These are phyloP conservation scores for Triplophysa tibetana DNA, from an alignment of 2,113 vertebrate genomes.

Conservation along the genomic window DNA sequence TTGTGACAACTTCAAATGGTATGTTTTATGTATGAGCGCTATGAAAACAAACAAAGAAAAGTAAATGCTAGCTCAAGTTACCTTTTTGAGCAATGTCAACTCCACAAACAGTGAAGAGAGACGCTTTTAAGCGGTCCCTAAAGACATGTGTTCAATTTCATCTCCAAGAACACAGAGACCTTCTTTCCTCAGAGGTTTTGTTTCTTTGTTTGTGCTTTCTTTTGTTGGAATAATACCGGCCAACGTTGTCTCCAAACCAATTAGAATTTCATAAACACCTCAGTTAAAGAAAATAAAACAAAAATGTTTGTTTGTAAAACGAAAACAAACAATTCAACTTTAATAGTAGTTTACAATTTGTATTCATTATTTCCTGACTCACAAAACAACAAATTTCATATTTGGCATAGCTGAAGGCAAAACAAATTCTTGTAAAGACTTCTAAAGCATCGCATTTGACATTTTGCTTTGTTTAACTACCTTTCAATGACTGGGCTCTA, in stretches of 20 bases:
- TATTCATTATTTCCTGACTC: too few species aligned
- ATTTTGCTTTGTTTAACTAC: constrained; percentile 6
- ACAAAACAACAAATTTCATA: too few species aligned
- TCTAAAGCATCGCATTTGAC: neutral
- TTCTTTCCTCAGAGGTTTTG: constrained; percentile 29
- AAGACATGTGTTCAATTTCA: constrained; percentile 39
- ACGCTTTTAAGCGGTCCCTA: constrained; percentile 56
- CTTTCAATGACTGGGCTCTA: neutral
- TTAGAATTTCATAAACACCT: neutral
- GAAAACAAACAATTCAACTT: neutral
- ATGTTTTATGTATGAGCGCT: constrained; percentile 62
- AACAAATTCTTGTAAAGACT: neutral
- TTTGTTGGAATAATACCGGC: constrained; percentile 38
- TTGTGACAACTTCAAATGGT: constrained; percentile 46
- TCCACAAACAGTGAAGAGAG: constrained; percentile 41
- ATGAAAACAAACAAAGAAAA: constrained; percentile 55
- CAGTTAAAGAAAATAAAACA: neutral
- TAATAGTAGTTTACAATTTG: too few species aligned
- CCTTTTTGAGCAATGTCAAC: constrained; percentile 49
- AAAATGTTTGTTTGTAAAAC: neutral
- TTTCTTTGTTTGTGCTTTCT: constrained; percentile 6
- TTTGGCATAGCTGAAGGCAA: too few species aligned
- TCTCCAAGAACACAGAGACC: constrained; percentile 40
- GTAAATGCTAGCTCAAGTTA: constrained; percentile 53
- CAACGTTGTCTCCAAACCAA: neutral